Evolutionary conservation across 2,888 invertebrate species (phyloP).

Genomic region (Cremastobaeus sp.): DNA sequence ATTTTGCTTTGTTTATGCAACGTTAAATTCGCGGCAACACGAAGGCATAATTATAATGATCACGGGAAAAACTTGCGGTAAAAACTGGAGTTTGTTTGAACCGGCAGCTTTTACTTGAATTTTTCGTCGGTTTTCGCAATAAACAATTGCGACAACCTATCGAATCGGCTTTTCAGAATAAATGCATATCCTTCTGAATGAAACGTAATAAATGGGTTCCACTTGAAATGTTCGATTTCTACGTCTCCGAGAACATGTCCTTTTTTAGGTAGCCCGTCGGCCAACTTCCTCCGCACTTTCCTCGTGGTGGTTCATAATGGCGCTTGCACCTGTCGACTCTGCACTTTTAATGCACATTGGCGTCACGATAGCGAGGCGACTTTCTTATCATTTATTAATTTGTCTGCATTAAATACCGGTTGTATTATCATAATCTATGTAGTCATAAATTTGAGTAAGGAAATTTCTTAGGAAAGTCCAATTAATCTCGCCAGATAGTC

Average conservation of each 20-base stretch:
- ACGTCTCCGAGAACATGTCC: conserved; percentile 12
- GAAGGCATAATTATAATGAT: too few relatives aligned
- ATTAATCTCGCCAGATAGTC: conserved; percentile 27
- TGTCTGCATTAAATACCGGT: conserved; percentile 49
- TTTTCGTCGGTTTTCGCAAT: too few relatives aligned
- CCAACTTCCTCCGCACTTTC: conserved; percentile 36
- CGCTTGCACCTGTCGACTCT: conserved; percentile 43
- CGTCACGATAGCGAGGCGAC: conserved; percentile 38
- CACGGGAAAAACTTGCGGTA: too few relatives aligned
- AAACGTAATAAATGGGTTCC: too few relatives aligned
- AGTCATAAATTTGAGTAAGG: conserved; percentile 35
- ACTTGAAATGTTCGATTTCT: conserved; percentile 12
- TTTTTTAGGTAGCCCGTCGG: conserved; percentile 23
- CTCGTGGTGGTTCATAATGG: conserved; percentile 24
- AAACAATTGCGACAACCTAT: too few relatives aligned
- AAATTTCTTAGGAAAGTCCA: conserved; percentile 36
- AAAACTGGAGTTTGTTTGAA: too few relatives aligned
- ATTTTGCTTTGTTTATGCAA: too few relatives aligned
- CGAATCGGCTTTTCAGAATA: too few relatives aligned
- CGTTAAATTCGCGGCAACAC: too few relatives aligned
- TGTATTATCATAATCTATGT: conserved; percentile 44
- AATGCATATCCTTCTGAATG: too few relatives aligned
- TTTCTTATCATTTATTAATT: conserved; percentile 53
- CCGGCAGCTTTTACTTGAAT: too few relatives aligned
- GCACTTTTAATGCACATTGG: conserved; percentile 37